These are phyloP conservation scores for Drosophila pseudotalamancana DNA, from an alignment of 2,888 invertebrate genomes.

Conservation along the genomic window DNA sequence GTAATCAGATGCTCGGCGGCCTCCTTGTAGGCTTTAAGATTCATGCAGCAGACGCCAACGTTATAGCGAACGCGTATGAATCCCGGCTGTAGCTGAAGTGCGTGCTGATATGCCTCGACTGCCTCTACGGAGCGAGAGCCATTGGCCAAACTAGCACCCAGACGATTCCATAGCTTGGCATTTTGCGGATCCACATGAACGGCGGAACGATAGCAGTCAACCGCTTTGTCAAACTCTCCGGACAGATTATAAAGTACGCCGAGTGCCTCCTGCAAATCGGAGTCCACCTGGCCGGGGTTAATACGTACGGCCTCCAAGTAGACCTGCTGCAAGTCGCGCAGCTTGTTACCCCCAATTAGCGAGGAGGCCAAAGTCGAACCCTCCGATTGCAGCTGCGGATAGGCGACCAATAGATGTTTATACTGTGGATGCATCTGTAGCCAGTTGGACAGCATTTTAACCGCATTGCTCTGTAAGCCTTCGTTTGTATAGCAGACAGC, in stretches of 20 bases:
- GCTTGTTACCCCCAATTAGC: constrained; percentile 83
- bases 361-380: constrained; percentile 84
- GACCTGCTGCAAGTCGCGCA: constrained; percentile 89
- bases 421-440: constrained; percentile 92
- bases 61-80: constrained; percentile 99
- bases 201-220: constrained; percentile 97
- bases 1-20: constrained; percentile 97
- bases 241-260: constrained; percentile 98
- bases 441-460: constrained; percentile 92
- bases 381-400: constrained; percentile 54
- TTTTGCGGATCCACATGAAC: constrained; percentile 91
- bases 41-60: constrained; percentile 98
- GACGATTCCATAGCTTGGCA: constrained; percentile 97
- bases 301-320: constrained; percentile 92
- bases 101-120: constrained; percentile 96
- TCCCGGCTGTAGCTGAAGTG: constrained; percentile 95
- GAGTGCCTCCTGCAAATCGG: constrained; percentile 96
- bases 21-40: constrained; percentile 96
- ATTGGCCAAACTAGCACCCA: constrained; percentile 98
- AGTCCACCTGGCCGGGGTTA: constrained; percentile 90
- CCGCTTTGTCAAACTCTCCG: constrained; percentile 97
- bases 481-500: constrained; percentile 99
- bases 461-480: constrained; percentile 95
- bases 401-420: constrained; percentile 86
- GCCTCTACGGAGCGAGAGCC: constrained; percentile 97